Base-by-base conservation (phyloP, 2,888 invertebrate species). In the Acanthosoma haemorrhoidale region DNA sequence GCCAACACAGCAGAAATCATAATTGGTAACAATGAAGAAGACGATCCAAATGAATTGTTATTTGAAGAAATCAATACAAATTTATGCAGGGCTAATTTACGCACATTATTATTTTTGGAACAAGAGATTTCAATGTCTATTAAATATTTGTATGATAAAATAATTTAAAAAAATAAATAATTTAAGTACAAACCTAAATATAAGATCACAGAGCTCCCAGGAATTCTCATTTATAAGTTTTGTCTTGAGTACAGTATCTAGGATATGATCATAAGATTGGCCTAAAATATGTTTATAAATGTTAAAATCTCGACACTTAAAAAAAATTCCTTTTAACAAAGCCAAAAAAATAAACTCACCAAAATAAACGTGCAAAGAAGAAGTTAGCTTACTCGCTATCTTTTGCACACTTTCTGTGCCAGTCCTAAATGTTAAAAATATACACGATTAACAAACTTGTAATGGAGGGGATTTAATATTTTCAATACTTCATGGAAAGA, bases 211-310 rank as follows among this genome's bases (percentile, higher is more conserved):
- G 11, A 76, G 70, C 36, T 76, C 75, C 71, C 73, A 72, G 34
- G 71, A 74, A 57, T 67, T 69, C 34, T 71, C 74, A 41, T 63
- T 74, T 21, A 76, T 73, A 21, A 73, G 71, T 59, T 75, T 76
- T 2, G 77, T 69, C 61, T 75, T 75, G 68, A 77, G 72, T 29
- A 77, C 73, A n/a, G 76, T 70, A 69, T 77, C 77, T 58, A 77
- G 70, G 29, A 77, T 76, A 57, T 76, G 75, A 39, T 75, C 74
- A n/a, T 75, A 71, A 15, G 76, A 76, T 16, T 74, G 71, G 32
- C 75, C 77, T 76, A 72, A 18, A 73, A 74, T 64, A 67, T 13
- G 69, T 60, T 36, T 25, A 3, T 38, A 41, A 41, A 31, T 34
- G 60, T 31, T 39, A 64, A n/a, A 25, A 25, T 15, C 34, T 51